Evolutionary conservation across 2,888 invertebrate genomes (phyloP).

Genomic region (Catonia carolina): DNA sequence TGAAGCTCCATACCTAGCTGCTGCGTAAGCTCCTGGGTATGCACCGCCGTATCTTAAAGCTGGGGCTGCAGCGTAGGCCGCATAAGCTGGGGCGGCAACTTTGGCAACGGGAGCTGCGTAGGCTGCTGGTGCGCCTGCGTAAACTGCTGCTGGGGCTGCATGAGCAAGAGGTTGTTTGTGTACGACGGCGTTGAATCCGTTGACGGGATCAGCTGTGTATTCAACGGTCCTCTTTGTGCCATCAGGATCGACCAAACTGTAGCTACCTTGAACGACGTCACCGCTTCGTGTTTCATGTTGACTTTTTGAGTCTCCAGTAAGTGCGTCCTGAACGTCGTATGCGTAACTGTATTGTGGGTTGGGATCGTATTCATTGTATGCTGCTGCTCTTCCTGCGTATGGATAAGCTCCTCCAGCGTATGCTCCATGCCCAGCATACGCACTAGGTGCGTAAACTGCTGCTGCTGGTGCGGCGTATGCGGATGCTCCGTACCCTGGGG

Average conservation of each 20-base stretch:
- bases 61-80: conserved; percentile 11
- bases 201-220: conserved; percentile 37
- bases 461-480: conserved; percentile 5
- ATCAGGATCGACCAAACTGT: conserved; percentile 26
- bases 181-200: conserved; percentile 36
- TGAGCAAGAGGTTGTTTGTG: conserved; percentile 26
- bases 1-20: background rate
- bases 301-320: conserved; percentile 34
- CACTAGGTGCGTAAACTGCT: background rate
- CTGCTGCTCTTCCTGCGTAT: conserved; percentile 42
- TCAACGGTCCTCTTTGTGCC: conserved; percentile 8
- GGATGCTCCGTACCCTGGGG: conserved; percentile 11
- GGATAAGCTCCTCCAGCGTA: conserved; percentile 42
- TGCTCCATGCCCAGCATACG: conserved; percentile 27
- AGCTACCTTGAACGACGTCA: conserved; percentile 32
- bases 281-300: conserved; percentile 32
- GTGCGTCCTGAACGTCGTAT: conserved; percentile 33
- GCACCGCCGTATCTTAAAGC: background rate
- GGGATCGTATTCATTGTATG: conserved; percentile 34
- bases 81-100: background rate
- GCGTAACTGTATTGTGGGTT: conserved; percentile 34
- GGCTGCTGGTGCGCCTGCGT: background rate
- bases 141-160: background rate
- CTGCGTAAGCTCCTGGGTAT: conserved; percentile 9
- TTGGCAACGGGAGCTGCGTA: conserved; percentile 3